phyloP scores from a whole-genome alignment of 2,888 invertebrate genomes.

The Lypha dubia region DNA sequence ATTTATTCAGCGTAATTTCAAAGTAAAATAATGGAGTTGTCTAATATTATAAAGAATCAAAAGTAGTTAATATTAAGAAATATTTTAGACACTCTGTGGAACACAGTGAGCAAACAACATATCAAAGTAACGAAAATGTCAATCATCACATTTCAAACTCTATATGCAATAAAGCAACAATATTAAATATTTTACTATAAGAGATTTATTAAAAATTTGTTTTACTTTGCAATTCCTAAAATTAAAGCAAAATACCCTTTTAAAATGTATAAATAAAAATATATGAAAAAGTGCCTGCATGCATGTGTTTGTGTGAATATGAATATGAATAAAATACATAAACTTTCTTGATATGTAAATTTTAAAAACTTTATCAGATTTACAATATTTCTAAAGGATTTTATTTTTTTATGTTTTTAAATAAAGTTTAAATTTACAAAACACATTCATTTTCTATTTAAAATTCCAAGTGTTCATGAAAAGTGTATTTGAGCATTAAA shows the following conservation, averaged over 20 bases:
- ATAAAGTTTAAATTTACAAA: background rate
- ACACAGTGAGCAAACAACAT: background rate
- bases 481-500: background rate
- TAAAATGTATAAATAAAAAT: background rate
- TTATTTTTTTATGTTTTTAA: background rate
- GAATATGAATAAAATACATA: no score
- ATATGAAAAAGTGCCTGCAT: background rate
- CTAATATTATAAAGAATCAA: no score
- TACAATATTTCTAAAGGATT: background rate
- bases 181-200: background rate
- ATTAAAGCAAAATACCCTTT: background rate
- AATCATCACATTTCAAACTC: background rate
- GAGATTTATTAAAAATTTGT: background rate
- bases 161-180: background rate
- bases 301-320: no score
- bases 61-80: no score
- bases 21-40: no score
- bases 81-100: no score
- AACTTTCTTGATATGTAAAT: background rate
- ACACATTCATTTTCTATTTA: background rate
- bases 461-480: background rate
- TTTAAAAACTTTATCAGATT: background rate
- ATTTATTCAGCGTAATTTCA: no score
- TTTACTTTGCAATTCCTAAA: conserved; percentile 1
- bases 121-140: background rate